Percentiles rank a stretch among this genome's conserved stretches.
These are phyloP conservation scores for Eupithecia subumbrata DNA, from an alignment of 2,888 invertebrate species.

Conservation along the genomic window DNA sequence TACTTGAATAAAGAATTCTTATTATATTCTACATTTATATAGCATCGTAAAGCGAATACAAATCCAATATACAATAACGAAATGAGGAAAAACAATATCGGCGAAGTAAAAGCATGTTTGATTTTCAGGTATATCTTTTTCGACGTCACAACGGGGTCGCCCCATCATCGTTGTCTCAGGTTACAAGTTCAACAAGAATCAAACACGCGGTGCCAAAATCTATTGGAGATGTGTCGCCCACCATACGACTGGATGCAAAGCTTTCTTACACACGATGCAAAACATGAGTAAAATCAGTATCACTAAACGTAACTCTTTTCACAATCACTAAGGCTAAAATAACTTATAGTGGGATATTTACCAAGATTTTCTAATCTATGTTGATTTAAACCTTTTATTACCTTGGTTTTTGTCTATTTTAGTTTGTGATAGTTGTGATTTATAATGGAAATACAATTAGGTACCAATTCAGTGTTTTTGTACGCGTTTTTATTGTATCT, in stretches of 20 bases:
- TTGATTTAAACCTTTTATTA: neutral
- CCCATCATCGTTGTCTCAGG: constrained; percentile 10
- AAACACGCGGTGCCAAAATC: constrained; percentile 4
- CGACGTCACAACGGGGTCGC: neutral
- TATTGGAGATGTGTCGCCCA: constrained; percentile 34
- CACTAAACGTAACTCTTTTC: neutral
- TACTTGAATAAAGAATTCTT: too few relatives aligned
- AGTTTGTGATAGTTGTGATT: neutral
- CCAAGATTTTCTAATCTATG: neutral
- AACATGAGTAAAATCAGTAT: constrained; percentile 13
- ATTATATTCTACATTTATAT: too few relatives aligned
- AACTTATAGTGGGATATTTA: neutral
- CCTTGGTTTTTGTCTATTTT: neutral
- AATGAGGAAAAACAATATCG: neutral
- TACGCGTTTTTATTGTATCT: neutral
- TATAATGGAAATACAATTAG: neutral
- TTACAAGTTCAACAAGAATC: constrained; percentile 11
- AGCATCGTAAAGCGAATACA: neutral
- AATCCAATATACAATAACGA: neutral
- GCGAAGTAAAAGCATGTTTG: neutral
- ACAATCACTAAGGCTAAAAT: neutral
- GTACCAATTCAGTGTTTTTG: too few relatives aligned
- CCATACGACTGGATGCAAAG: constrained; percentile 39
- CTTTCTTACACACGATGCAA: constrained; percentile 41
- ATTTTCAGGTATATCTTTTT: neutral